Evolutionary conservation across 2,888 invertebrate species (phyloP).

Genomic region (Melanophora roralis): DNA sequence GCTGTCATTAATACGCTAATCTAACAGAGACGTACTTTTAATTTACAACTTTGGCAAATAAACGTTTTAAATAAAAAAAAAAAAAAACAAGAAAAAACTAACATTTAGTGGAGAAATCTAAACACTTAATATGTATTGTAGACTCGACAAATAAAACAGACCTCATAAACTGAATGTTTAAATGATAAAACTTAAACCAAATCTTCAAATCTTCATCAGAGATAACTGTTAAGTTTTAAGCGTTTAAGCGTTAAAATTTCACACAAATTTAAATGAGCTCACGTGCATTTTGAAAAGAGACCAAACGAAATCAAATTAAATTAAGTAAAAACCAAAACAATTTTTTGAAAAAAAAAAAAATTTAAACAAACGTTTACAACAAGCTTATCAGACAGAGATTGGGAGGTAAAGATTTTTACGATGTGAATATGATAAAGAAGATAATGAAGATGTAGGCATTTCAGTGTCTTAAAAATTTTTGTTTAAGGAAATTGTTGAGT

Average conservation of each 20-base stretch:
- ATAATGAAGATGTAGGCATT: conserved; percentile 12
- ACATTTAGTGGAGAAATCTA: conserved; percentile 19
- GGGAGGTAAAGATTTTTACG: conserved; percentile 11
- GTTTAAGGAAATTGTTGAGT: conserved; percentile 31
- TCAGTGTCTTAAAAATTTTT: no score
- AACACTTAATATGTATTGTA: background rate
- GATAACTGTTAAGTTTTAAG: no score
- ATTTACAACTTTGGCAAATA: conserved; percentile 35
- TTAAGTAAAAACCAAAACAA: background rate
- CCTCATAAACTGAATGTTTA: conserved; percentile 22
- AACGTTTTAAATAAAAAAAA: conserved; percentile 12
- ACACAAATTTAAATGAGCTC: conserved; percentile 26
- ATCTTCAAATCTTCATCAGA: background rate
- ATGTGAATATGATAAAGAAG: conserved; percentile 17
- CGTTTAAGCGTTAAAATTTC: conserved; percentile 44
- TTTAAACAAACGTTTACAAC: conserved; percentile 35
- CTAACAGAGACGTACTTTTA: conserved; percentile 20
- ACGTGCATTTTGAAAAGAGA: conserved; percentile 39
- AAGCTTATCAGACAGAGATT: conserved; percentile 27
- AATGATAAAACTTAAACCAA: conserved; percentile 5
- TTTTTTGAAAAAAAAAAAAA: conserved; percentile 14
- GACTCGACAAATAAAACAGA: conserved; percentile 7
- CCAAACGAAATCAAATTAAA: conserved; percentile 23
- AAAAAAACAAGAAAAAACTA: background rate
- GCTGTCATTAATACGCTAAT: background rate